Evolutionary conservation across 2,888 invertebrate species (phyloP).

Genomic region (Chaetoderma sp.): DNA sequence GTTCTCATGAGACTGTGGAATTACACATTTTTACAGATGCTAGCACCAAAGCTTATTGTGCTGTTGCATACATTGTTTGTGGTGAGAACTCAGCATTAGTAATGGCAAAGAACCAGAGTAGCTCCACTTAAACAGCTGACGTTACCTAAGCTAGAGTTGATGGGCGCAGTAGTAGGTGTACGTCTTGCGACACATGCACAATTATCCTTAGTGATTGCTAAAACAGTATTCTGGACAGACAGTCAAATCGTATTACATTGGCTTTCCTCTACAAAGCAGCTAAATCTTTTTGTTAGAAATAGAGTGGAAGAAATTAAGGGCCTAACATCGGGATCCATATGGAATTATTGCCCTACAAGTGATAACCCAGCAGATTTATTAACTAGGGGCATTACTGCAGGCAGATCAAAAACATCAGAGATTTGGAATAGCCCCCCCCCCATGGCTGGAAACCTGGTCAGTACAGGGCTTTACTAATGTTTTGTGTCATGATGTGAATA

Average conservation of each 20-base stretch:
- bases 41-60: too few relatives aligned
- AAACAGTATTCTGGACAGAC: background rate
- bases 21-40: too few relatives aligned
- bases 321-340: background rate
- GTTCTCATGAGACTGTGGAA: too few relatives aligned
- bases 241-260: background rate
- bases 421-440: background rate
- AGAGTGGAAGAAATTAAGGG: background rate
- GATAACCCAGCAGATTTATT: background rate
- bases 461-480: too few relatives aligned
- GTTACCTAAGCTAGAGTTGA: conserved; percentile 28
- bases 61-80: too few relatives aligned
- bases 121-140: conserved; percentile 19
- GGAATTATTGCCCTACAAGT: background rate
- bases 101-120: conserved; percentile 25
- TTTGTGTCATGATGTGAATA: too few relatives aligned
- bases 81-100: conserved; percentile 12
- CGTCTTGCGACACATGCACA: conserved; percentile 3
- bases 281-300: background rate
- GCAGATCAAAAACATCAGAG: background rate
- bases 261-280: background rate
- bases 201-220: background rate
- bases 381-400: background rate
- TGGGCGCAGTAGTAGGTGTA: conserved; percentile 19
- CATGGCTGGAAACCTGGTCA: too few relatives aligned